phyloP scores from a whole-genome alignment of 2,888 invertebrate genomes.

The Lasius platythorax region DNA sequence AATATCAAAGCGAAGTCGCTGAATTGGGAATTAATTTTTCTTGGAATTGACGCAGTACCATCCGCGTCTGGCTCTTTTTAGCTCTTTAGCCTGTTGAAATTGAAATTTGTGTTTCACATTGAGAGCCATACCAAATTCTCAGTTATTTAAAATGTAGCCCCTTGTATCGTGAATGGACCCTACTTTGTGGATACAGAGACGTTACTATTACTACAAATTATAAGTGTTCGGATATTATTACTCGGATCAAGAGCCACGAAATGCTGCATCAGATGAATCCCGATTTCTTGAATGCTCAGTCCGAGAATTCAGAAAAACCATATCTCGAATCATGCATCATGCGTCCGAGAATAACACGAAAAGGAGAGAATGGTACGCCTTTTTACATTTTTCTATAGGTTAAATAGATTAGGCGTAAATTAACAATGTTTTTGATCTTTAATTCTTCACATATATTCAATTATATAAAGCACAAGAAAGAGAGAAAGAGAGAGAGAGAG shows the following conservation, averaged over 20 bases:
- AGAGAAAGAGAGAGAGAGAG: background rate
- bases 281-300: constrained; percentile 72
- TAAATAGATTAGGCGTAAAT: background rate
- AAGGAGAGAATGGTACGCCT: constrained; percentile 72
- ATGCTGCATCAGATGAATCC: constrained; percentile 78
- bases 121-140: too few relatives aligned
- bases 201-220: constrained; percentile 61
- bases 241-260: background rate
- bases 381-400: background rate
- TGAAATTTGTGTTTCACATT: too few relatives aligned
- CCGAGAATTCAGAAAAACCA: constrained; percentile 71
- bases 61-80: too few relatives aligned
- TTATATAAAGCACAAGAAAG: background rate
- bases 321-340: constrained; percentile 73
- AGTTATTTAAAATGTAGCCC: background rate
- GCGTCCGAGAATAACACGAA: constrained; percentile 65
- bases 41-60: too few relatives aligned
- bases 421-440: background rate
- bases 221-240: constrained; percentile 36
- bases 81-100: too few relatives aligned
- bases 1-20: too few relatives aligned
- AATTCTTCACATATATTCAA: background rate
- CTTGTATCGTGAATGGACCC: constrained; percentile 67
- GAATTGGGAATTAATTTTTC: too few relatives aligned
- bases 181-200: constrained; percentile 69